Percentiles rank a stretch among this genome's conserved stretches.
Evolutionary conservation across 2,797 vertebrate genomes (phyloP).

Genomic region (Clarias platycephalus): DNA sequence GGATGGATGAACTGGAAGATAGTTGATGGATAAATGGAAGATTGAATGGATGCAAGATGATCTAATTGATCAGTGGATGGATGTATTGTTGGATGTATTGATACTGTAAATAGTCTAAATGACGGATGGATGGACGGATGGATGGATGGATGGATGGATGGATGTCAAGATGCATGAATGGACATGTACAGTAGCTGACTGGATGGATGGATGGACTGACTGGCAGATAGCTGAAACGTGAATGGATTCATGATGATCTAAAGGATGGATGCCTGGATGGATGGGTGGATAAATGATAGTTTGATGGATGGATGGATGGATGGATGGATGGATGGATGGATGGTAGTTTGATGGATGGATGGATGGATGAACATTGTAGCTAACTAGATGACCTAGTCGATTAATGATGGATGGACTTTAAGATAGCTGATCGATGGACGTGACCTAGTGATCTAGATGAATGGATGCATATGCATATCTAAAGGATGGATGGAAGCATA

Average conservation of each 20-base stretch:
- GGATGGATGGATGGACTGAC: neutral
- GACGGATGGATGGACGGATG: too few relatives aligned
- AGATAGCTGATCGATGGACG: too few relatives aligned
- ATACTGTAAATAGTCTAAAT: too few relatives aligned
- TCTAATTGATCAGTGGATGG: neutral
- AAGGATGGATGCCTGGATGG: conserved; percentile 10
- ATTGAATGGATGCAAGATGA: neutral
- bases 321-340: neutral
- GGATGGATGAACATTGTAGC: too few relatives aligned
- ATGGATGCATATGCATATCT: too few relatives aligned
- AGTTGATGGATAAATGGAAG: neutral
- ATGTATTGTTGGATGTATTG: neutral
- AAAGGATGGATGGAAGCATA: neutral
- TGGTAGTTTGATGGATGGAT: neutral
- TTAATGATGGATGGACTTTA: too few relatives aligned
- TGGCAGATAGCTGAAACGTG: too few relatives aligned
- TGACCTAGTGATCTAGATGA: too few relatives aligned
- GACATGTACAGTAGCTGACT: too few relatives aligned
- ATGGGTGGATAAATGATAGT: neutral
- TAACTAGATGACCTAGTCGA: too few relatives aligned
- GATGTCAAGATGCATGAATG: neutral
- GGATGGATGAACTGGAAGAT: neutral
- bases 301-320: conserved; percentile 2
- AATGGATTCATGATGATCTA: too few relatives aligned
- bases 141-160: too few relatives aligned